Conservation (phyloP, 2,113 vertebrate genomes). For the Burhinus bistriatus region DNA sequence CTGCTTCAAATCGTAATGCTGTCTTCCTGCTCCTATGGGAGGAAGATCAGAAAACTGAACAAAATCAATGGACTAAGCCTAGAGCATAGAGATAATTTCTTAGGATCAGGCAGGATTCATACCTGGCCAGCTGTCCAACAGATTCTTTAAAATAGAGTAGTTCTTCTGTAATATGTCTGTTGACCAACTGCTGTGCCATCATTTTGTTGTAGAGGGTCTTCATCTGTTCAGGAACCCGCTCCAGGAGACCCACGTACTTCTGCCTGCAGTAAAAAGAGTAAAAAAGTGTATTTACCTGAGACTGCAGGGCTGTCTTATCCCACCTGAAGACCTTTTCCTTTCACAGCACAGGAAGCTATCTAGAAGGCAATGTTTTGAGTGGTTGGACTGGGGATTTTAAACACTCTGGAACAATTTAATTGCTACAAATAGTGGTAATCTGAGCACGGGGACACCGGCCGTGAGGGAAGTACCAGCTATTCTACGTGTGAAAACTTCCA, state of each 20-base stretch:
- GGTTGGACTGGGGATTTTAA: neutral
- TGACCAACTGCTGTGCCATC: conserved; percentile 78
- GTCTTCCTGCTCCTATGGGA: neutral
- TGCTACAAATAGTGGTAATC: neutral
- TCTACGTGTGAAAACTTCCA: neutral
- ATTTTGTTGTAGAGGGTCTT: conserved; percentile 81
- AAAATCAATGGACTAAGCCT: neutral
- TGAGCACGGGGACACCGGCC: neutral
- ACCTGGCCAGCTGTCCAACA: conserved; percentile 79
- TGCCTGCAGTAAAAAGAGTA: conserved; percentile 68
- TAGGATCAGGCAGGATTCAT: neutral
- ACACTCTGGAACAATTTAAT: neutral
- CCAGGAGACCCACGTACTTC: conserved; percentile 81
- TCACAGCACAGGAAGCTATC: neutral
- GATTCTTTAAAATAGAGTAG: conserved; percentile 79
- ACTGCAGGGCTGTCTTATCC: neutral
- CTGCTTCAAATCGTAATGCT: neutral
- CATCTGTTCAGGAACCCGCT: conserved; percentile 79
- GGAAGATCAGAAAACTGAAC: neutral
- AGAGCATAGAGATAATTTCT: neutral
- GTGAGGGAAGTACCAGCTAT: neutral
- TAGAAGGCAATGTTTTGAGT: neutral
- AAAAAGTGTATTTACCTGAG: neutral
- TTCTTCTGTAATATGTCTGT: conserved; percentile 81
- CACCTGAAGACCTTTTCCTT: neutral